Evolutionary conservation across 1,140 invertebrate species (phyloP).

Genomic region (Hyposmocoma kahamanoa): DNA sequence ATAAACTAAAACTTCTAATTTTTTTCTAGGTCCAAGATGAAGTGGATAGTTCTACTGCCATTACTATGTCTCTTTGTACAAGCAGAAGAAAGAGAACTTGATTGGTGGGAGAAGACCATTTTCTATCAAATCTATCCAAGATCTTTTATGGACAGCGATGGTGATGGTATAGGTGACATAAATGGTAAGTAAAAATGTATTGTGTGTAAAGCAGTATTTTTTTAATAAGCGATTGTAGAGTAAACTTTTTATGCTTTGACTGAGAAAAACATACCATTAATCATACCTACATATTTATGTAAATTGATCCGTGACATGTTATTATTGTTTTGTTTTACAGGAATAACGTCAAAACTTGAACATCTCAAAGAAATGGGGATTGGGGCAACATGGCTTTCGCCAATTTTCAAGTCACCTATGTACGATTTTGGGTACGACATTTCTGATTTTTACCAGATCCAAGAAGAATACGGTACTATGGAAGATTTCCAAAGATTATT

Average conservation of each 20-base stretch:
- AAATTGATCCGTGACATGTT: no score
- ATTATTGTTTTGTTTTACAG: no score
- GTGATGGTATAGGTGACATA: constrained; percentile 71
- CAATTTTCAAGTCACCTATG: constrained; percentile 81
- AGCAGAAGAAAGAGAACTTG: constrained; percentile 36
- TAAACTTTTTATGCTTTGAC: no score
- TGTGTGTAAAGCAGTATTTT: no score
- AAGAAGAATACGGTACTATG: constrained; percentile 81
- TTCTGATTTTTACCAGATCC: constrained; percentile 80
- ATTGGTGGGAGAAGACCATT: constrained; percentile 84
- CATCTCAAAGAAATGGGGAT: constrained; percentile 74
- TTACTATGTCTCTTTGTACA: no score
- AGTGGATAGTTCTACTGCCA: no score
- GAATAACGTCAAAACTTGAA: constrained; percentile 66
- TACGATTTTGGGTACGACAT: constrained; percentile 82
- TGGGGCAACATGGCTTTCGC: constrained; percentile 80
- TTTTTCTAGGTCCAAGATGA: no score
- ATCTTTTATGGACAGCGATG: constrained; percentile 83
- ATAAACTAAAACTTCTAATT: no score
- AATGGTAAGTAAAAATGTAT: constrained; percentile 51
- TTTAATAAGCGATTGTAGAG: no score
- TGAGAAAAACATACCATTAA: no score
- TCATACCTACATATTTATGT: no score
- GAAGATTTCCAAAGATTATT: constrained; percentile 82
- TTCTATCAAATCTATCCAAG: constrained; percentile 87